Conservation (phyloP, 2,113 vertebrate genomes). For the Tonatia bakeri region DNA sequence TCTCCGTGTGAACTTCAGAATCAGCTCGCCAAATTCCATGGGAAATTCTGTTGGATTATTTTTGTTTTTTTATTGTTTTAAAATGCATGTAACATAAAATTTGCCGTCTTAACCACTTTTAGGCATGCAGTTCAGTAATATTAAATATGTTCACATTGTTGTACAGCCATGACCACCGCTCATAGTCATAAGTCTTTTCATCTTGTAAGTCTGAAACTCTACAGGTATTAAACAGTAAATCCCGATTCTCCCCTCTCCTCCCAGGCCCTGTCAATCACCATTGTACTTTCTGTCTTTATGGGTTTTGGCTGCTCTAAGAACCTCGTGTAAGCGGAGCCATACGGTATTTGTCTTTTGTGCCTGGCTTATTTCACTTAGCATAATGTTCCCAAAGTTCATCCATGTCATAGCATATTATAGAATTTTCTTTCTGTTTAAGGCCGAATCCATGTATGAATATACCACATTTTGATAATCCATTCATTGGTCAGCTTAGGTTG, state of each 20-base stretch:
- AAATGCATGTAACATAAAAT: neutral
- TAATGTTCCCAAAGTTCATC: neutral
- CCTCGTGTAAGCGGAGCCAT: neutral
- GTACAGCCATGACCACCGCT: neutral
- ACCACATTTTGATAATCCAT: neutral
- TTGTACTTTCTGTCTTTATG: neutral
- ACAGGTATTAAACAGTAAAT: neutral
- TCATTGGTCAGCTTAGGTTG: neutral
- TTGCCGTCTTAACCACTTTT: neutral
- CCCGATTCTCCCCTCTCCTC: neutral
- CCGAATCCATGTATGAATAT: neutral
- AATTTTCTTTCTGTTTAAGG: neutral
- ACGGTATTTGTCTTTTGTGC: neutral
- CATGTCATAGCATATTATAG: neutral
- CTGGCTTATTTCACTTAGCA: neutral
- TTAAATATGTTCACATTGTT: neutral
- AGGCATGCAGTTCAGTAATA: neutral
- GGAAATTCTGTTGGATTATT: neutral
- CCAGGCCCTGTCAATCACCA: neutral
- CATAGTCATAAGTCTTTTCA: neutral
- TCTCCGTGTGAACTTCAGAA: neutral
- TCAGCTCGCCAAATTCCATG: neutral
- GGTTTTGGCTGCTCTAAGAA: neutral
- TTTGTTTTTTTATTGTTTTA: neutral
- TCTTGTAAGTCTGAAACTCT: neutral